Percentiles rank a stretch among this genome's conserved stretches.
phyloP scores from a whole-genome alignment of 1,140 invertebrate species.

The Zaprionus davidi region DNA sequence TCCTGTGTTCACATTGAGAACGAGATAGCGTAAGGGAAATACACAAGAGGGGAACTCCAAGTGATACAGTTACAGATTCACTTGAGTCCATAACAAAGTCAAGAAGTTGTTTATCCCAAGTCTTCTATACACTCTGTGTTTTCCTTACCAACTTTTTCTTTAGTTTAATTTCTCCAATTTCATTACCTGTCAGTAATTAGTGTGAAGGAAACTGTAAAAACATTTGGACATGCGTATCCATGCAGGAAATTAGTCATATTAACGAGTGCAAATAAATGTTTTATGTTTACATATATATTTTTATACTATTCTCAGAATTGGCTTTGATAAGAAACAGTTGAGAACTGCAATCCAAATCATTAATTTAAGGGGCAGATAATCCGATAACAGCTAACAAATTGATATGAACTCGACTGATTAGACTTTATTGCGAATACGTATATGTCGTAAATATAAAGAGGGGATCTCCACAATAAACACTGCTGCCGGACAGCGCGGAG shows the following conservation, averaged over 20 bases:
- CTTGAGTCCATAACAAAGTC: not conserved
- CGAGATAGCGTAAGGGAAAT: not conserved
- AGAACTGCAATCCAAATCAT: not conserved
- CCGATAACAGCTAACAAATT: not conserved
- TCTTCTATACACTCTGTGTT: not conserved
- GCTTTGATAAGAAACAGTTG: not conserved
- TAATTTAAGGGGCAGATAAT: not conserved
- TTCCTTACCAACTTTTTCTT: not conserved
- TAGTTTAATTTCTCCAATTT: not conserved
- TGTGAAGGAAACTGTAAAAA: not conserved
- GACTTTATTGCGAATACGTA: not conserved
- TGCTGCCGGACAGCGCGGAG: not conserved
- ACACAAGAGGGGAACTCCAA: not conserved
- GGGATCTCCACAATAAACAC: not conserved
- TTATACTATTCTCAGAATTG: not conserved
- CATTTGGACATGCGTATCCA: not conserved
- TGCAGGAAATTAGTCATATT: not conserved
- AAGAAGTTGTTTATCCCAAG: not conserved
- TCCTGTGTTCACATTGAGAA: not conserved
- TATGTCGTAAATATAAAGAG: not conserved
- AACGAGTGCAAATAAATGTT: not conserved
- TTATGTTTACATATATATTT: not conserved
- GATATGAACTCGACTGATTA: not conserved
- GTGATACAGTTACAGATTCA: not conserved
- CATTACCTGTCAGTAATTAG: not conserved